These are phyloP conservation scores for Dryobates pubescens DNA, from an alignment of 2,797 vertebrate species.

Conservation along the genomic window DNA sequence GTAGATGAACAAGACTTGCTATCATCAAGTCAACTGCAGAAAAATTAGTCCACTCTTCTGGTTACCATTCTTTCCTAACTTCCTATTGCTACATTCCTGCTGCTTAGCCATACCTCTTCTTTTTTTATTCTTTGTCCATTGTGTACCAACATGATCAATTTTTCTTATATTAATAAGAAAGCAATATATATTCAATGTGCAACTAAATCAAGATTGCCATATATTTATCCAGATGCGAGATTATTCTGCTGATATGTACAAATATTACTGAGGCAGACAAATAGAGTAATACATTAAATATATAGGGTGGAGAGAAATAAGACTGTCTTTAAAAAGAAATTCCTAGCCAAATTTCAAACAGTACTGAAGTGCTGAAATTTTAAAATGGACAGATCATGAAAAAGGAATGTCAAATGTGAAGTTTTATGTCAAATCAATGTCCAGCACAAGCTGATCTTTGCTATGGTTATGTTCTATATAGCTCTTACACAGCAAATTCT, in stretches of 20 bases:
- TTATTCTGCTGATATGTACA: neutral
- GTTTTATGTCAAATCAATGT: constrained; percentile 53
- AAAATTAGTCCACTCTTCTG: neutral
- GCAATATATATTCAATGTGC: neutral
- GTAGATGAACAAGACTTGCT: neutral
- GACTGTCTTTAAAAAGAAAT: constrained; percentile 5
- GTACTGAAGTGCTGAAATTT: constrained; percentile 44
- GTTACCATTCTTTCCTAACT: too few species aligned
- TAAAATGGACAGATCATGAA: constrained; percentile 40
- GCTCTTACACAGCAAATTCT: constrained; percentile 36
- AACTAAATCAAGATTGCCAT: neutral
- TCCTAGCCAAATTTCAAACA: constrained; percentile 14
- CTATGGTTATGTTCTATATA: constrained; percentile 41
- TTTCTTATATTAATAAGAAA: neutral
- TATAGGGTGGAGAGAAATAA: neutral
- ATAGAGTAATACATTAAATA: neutral
- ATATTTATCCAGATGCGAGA: neutral
- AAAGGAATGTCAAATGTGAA: constrained; percentile 52
- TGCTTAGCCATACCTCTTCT: neutral
- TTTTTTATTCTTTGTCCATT: neutral
- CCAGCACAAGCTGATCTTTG: constrained; percentile 40
- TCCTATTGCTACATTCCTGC: neutral
- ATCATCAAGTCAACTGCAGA: neutral
- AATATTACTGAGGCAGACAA: neutral
- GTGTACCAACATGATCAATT: neutral